Conservation (phyloP, 1,140 invertebrate genomes). For the Zophobas morio region DNA sequence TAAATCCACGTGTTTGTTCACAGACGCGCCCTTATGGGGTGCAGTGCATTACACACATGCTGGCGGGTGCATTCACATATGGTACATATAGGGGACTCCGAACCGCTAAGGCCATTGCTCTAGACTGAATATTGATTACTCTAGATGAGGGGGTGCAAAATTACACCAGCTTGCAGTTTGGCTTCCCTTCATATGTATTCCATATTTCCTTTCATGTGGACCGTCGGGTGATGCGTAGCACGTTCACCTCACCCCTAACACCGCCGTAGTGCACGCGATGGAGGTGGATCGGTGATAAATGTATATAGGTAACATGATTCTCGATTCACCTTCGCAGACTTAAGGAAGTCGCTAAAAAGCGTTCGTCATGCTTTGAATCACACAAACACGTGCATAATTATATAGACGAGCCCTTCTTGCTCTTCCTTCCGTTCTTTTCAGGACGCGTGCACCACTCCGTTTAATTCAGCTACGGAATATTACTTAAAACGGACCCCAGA, state of each 20-base stretch:
- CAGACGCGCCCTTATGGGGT: slow-evolving; percentile 51
- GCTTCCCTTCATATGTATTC: slow-evolving; percentile 10
- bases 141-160: slow-evolving; percentile 49
- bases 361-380: slow-evolving; percentile 52
- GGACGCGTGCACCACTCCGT: slow-evolving; percentile 49
- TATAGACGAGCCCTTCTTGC: slow-evolving; percentile 33
- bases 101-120: slow-evolving; percentile 52
- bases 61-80: slow-evolving; percentile 55
- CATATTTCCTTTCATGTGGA: slow-evolving; percentile 14
- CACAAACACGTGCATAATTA: slow-evolving; percentile 54
- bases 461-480: slow-evolving; percentile 37
- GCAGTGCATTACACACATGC: slow-evolving; percentile 51
- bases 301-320: slow-evolving; percentile 47
- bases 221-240: slow-evolving; percentile 15
- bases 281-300: slow-evolving; percentile 44
- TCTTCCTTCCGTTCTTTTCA: slow-evolving; percentile 53
- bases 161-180: slow-evolving; percentile 46
- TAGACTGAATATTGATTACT: slow-evolving; percentile 53
- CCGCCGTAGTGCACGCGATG: slow-evolving; percentile 46
- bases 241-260: slow-evolving; percentile 20
- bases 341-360: slow-evolving; percentile 51
- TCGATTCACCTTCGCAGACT: slow-evolving; percentile 32
- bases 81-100: slow-evolving; percentile 52
- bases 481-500: slow-evolving; percentile 15
- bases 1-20: slow-evolving; percentile 45